phyloP scores from a whole-genome alignment of 2,888 invertebrate genomes.

The Apodemia zela region DNA sequence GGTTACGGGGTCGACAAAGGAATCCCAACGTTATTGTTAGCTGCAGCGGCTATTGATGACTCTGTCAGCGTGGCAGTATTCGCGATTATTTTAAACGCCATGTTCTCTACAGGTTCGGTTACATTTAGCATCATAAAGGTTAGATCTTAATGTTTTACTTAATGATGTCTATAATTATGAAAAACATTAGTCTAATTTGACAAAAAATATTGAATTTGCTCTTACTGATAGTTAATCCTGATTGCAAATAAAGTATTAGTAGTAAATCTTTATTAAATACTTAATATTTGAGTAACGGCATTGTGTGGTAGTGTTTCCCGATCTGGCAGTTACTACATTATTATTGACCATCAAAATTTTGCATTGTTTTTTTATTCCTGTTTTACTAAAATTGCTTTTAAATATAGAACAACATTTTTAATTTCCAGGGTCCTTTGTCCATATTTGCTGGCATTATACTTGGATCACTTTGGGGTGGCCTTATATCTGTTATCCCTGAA shows the following conservation, averaged over 20 bases:
- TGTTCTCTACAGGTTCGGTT: conserved; percentile 85
- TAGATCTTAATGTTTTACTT: background rate
- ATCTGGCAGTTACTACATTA: too few species aligned
- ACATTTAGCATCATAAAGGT: conserved; percentile 83
- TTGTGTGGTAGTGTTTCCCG: too few species aligned
- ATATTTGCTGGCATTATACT: conserved; percentile 85
- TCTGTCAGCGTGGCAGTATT: conserved; percentile 93
- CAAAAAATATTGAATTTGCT: too few species aligned
- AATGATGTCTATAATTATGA: too few species aligned
- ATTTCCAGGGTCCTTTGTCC: conserved; percentile 82
- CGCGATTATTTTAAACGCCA: conserved; percentile 88
- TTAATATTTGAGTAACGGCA: too few species aligned
- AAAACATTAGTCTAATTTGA: too few species aligned
- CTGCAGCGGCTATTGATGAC: conserved; percentile 93
- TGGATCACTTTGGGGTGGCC: conserved; percentile 86
- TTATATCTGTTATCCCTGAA: conserved; percentile 87
- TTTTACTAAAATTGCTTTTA: background rate
- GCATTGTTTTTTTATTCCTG: too few species aligned
- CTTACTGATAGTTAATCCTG: too few species aligned
- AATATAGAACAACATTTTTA: background rate
- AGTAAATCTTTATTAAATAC: too few species aligned
- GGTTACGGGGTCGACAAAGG: conserved; percentile 91
- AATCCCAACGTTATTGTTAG: conserved; percentile 92
- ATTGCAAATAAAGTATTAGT: too few species aligned
- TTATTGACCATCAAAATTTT: too few species aligned